Evolutionary conservation across 2,113 vertebrate species (phyloP).

Genomic region (Tyrannus savana): DNA sequence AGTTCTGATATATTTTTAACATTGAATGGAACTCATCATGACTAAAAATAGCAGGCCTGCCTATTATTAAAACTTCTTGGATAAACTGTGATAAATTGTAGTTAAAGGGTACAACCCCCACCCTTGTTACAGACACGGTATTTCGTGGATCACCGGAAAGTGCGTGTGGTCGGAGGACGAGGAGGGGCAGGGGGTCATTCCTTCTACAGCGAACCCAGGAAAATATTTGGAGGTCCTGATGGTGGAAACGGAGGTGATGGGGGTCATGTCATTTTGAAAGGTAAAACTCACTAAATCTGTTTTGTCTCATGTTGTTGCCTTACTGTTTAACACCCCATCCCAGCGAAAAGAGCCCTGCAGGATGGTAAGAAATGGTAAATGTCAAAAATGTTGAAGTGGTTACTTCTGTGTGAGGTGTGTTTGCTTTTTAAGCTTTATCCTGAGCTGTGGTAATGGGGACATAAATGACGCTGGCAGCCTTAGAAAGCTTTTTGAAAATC

Average conservation of each 20-base stretch:
- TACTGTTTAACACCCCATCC: neutral
- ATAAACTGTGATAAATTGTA: neutral
- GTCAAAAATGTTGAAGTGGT: neutral
- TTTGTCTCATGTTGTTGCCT: fast-evolving
- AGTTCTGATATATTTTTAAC: neutral
- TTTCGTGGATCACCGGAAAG: slow-evolving; percentile 87
- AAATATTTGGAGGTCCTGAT: slow-evolving; percentile 93
- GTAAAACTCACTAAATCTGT: slow-evolving; percentile 49
- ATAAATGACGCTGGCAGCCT: neutral
- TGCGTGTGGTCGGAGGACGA: slow-evolving; percentile 82
- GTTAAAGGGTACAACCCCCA: neutral
- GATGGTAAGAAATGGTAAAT: neutral
- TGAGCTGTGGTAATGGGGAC: neutral
- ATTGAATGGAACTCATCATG: neutral
- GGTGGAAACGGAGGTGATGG: slow-evolving; percentile 93
- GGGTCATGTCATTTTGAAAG: slow-evolving; percentile 88
- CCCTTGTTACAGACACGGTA: slow-evolving; percentile 79
- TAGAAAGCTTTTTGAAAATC: neutral
- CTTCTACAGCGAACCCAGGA: slow-evolving; percentile 93
- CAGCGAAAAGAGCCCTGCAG: fast-evolving
- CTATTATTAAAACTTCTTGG: neutral
- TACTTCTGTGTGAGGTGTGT: neutral
- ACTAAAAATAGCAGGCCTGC: neutral
- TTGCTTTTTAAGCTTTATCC: neutral
- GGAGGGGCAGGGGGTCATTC: slow-evolving; percentile 84